These are phyloP conservation scores for Apogon talboti DNA, from an alignment of 2,797 vertebrate species.

Conservation along the genomic window DNA sequence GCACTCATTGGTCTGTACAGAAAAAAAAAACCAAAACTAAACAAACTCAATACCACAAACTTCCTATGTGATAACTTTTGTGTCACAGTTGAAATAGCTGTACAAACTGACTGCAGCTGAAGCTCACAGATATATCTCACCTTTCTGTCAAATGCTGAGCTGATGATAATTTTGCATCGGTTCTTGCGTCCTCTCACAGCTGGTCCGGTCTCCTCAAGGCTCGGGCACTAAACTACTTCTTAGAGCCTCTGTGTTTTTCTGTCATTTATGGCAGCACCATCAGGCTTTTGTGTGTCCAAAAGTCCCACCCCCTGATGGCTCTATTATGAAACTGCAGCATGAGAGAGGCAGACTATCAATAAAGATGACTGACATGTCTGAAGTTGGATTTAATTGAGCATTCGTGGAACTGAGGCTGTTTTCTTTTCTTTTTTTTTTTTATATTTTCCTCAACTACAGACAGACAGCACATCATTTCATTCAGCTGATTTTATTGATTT, in stretches of 20 bases:
- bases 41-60: slow-evolving; percentile 40
- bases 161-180: slow-evolving; percentile 20
- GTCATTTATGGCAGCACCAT: slow-evolving; percentile 41
- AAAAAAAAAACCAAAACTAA: no score
- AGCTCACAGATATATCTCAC: slow-evolving; percentile 12
- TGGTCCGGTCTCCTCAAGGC: slow-evolving; percentile 36
- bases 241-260: slow-evolving; percentile 51
- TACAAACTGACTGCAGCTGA: slow-evolving; percentile 4
- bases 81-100: slow-evolving; percentile 10
- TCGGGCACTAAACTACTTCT: slow-evolving; percentile 32
- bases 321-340: slow-evolving; percentile 60
- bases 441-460: slow-evolving; percentile 1
- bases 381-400: background rate
- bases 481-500: slow-evolving; percentile 67
- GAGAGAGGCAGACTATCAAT: slow-evolving; percentile 49
- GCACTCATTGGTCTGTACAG: background rate
- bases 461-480: background rate
- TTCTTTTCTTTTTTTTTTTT: no score
- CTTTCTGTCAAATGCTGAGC: slow-evolving; percentile 34
- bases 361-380: slow-evolving; percentile 40
- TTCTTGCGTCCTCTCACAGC: slow-evolving; percentile 40
- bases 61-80: slow-evolving; percentile 33
- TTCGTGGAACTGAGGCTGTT: slow-evolving; percentile 23
- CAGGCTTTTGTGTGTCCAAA: slow-evolving; percentile 66
- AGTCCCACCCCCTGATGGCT: slow-evolving; percentile 74